Conservation (phyloP, 2,888 invertebrate genomes). For the Drosophila anomalata region DNA sequence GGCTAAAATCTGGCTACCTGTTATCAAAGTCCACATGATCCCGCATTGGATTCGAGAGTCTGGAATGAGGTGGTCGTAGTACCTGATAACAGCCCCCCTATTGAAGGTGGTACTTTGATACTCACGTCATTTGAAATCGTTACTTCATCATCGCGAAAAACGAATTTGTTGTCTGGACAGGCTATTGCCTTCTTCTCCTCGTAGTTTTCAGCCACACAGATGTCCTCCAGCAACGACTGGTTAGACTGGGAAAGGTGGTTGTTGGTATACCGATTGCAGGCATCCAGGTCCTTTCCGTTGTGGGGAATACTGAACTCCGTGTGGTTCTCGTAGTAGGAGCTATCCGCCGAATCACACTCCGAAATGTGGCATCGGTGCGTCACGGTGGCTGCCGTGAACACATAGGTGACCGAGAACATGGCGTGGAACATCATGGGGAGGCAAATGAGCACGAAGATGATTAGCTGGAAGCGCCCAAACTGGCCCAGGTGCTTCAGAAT, state of each 20-base stretch:
- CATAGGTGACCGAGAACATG: constrained; percentile 87
- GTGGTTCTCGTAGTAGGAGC: constrained; percentile 84
- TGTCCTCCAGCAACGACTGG: constrained; percentile 28
- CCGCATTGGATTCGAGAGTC: constrained; percentile 31
- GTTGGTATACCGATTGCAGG: constrained; percentile 84
- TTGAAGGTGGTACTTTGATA: constrained; percentile 60
- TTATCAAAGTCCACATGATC: constrained; percentile 69
- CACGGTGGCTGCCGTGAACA: constrained; percentile 89
- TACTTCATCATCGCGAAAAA: constrained; percentile 86
- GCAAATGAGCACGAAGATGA: constrained; percentile 86
- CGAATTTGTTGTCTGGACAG: constrained; percentile 84
- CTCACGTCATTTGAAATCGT: constrained; percentile 89
- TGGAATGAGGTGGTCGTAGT: constrained; percentile 34
- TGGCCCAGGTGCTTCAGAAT: constrained; percentile 85
- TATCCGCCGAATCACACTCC: constrained; percentile 81
- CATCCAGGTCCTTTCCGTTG: constrained; percentile 82
- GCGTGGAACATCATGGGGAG: constrained; percentile 88
- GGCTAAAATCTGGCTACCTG: constrained; percentile 42
- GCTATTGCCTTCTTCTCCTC: constrained; percentile 74
- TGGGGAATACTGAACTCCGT: constrained; percentile 83
- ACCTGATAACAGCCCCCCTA: constrained; percentile 57
- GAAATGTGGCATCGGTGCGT: constrained; percentile 85
- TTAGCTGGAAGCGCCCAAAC: constrained; percentile 88
- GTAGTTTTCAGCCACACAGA: constrained; percentile 84
- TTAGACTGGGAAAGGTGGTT: constrained; percentile 47